Evolutionary conservation across 1,140 invertebrate species (phyloP).

Genomic region (Leptinotarsa lineolata): DNA sequence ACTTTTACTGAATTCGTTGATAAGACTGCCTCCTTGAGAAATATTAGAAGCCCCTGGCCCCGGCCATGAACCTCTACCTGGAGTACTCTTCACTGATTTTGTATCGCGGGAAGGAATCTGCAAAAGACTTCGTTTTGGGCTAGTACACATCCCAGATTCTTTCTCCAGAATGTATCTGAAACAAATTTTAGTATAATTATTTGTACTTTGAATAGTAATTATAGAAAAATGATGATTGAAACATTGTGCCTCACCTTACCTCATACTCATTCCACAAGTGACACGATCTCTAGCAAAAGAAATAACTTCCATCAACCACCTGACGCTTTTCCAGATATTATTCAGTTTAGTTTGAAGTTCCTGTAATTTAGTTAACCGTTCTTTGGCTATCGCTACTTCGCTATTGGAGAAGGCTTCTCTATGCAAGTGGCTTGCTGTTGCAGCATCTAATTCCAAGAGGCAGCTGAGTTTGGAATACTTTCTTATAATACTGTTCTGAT

Average conservation of each 20-base stretch:
- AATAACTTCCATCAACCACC: constrained; percentile 95
- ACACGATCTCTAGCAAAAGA: constrained; percentile 84
- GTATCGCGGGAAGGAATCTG: constrained; percentile 73
- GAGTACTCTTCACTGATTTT: constrained; percentile 75
- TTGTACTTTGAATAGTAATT: too few relatives aligned
- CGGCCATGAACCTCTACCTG: constrained; percentile 80
- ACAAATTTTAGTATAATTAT: neutral
- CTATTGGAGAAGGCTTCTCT: constrained; percentile 90
- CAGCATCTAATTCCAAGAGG: constrained; percentile 88
- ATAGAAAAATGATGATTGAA: too few relatives aligned
- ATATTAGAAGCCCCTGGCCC: constrained; percentile 70
- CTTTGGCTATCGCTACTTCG: constrained; percentile 84
- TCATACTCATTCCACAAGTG: constrained; percentile 53
- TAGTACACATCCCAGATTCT: constrained; percentile 54
- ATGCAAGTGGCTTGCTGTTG: constrained; percentile 88
- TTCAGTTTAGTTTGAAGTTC: constrained; percentile 83
- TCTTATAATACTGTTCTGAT: constrained; percentile 84
- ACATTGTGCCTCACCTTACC: constrained; percentile 46
- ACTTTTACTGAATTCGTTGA: constrained; percentile 80
- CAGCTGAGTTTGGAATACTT: constrained; percentile 90
- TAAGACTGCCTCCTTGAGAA: constrained; percentile 55
- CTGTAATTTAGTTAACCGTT: constrained; percentile 78
- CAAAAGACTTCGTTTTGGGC: constrained; percentile 59
- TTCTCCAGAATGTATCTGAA: constrained; percentile 57
- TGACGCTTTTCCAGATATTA: constrained; percentile 84